These are phyloP conservation scores for Calyptommatus sinebrachiatus DNA, from an alignment of 2,113 vertebrate genomes.

Conservation along the genomic window DNA sequence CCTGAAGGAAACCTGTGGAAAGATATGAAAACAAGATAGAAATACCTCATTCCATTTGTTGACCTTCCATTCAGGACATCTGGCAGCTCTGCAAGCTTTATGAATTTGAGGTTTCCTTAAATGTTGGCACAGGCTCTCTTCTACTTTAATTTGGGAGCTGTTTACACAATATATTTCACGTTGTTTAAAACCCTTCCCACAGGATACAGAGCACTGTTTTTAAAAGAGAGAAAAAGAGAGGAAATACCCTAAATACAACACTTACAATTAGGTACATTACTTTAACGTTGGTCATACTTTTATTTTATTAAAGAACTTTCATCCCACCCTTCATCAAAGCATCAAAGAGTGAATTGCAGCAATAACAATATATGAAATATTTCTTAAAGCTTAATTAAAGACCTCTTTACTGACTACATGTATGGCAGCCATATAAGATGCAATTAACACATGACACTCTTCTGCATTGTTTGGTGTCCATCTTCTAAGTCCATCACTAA, in stretches of 20 bases:
- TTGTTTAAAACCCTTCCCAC: slow-evolving; percentile 87
- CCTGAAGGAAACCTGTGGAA: background rate
- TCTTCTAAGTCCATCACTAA: too few relatives aligned
- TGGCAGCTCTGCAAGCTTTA: slow-evolving; percentile 81
- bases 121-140: slow-evolving; percentile 78
- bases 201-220: slow-evolving; percentile 89
- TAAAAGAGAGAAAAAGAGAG: slow-evolving; percentile 25
- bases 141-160: slow-evolving; percentile 72
- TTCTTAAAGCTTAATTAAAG: too few relatives aligned
- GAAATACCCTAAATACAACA: background rate
- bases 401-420: too few relatives aligned
- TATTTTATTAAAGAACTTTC: too few relatives aligned
- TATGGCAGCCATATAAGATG: too few relatives aligned
- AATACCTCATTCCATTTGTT: slow-evolving; percentile 85
- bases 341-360: too few relatives aligned
- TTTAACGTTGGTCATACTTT: too few relatives aligned
- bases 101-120: slow-evolving; percentile 77
- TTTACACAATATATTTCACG: slow-evolving; percentile 82
- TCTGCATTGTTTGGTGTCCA: too few relatives aligned
- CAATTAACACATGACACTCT: too few relatives aligned
- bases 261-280: background rate
- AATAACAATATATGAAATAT: too few relatives aligned
- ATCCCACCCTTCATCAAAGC: too few relatives aligned
- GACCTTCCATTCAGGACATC: slow-evolving; percentile 89
- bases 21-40: background rate